Conservation (phyloP, 2,888 invertebrate genomes). For the Cephus sareptanus region DNA sequence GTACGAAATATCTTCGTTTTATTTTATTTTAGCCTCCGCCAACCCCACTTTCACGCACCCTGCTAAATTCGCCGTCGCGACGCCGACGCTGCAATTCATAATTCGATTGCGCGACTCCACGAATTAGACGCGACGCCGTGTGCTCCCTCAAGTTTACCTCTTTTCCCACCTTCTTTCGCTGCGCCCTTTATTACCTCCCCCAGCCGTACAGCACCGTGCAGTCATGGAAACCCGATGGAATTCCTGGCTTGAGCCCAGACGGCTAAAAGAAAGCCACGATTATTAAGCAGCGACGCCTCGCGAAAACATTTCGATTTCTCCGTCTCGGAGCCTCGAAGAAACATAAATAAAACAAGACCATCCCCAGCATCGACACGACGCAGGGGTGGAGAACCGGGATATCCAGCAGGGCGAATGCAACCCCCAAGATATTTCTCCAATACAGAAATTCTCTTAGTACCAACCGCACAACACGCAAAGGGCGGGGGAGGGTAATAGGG, state of each 20-base stretch:
- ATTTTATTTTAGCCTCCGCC: slow-evolving; percentile 27
- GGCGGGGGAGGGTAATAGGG: background rate
- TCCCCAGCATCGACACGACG: background rate
- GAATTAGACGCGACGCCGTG: background rate
- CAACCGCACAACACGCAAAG: background rate
- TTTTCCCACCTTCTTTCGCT: background rate
- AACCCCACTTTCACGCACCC: background rate
- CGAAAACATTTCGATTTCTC: slow-evolving; percentile 4
- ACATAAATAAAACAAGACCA: background rate
- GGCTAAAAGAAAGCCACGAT: background rate
- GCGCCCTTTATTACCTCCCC: no score
- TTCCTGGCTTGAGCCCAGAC: background rate
- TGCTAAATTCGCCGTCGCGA: background rate
- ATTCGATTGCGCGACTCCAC: background rate
- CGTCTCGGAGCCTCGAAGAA: background rate
- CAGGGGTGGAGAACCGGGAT: background rate
- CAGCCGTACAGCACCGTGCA: background rate
- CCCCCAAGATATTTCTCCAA: background rate
- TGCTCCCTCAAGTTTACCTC: background rate
- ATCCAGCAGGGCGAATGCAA: background rate
- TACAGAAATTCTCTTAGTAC: background rate
- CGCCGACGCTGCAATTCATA: background rate
- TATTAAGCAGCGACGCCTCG: background rate
- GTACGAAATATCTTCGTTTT: slow-evolving; percentile 39
- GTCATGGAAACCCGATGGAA: background rate